Base-by-base conservation (phyloP, 2,888 invertebrate species). In the Hypselothyrea guttata region DNA sequence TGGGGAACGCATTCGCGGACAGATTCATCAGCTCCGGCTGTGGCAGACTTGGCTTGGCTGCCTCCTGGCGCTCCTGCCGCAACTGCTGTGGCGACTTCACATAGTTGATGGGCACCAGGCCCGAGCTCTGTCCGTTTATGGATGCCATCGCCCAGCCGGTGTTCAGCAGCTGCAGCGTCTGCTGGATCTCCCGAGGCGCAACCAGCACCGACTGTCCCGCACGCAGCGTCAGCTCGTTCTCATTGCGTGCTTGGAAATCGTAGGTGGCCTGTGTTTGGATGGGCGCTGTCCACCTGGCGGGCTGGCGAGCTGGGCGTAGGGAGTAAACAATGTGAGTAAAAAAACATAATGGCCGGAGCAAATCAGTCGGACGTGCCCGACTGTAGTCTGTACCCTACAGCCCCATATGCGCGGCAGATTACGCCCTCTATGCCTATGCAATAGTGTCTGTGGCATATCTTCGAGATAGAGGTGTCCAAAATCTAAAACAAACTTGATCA, bases 171-270 rank as follows among this genome's bases (percentile, higher is more conserved):
- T 91, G 75, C 70, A 92, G 90, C 37, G 92, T 91, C 75, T 92
- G 92, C 90, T 98, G 98, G 16, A 96, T 91, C 69, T 94, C 94
- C 86, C 93, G 92, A 0, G 98, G 98, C 0, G 98, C 98, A 7
- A 98, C 90, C 53, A 93, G 91, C 4, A 98, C 90, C 30, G 92
- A 92, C 84, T 97, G 96, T 66, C 96, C 96, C 49, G 93, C 91
- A 67, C 91, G 91, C 84, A 98, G 92, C 65, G 93, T 93, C 27
- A 98, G 88, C 89, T 98, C 98, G 62, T 94, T 93, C 0, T 93
- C 92, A 9, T 92, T 92, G 1, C 92, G 91, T 0, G 94, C 94
- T 51, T 92, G 91, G 90, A 97, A 98, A 86, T 95, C 93, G 89
- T 94, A 95, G 11, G 93, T 91, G 1, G 94, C 95, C 47, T 93